Evolutionary conservation across 2,113 vertebrate genomes (phyloP).

Genomic region (Merops nubicus): DNA sequence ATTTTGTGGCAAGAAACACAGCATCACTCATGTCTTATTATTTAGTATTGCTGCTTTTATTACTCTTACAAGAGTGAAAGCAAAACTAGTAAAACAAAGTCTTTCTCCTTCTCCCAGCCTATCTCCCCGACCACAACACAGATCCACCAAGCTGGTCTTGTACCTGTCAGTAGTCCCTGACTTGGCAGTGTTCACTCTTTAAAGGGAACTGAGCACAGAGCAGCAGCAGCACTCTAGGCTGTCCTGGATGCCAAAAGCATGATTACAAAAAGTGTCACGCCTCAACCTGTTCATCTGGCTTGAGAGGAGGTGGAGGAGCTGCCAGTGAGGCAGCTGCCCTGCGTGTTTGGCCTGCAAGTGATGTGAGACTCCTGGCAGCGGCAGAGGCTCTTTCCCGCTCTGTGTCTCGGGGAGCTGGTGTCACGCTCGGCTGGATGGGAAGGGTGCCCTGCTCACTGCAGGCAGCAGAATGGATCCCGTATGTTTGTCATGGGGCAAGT

Average conservation of each 20-base stretch:
- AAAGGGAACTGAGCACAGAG: not conserved
- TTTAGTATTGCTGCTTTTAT: not conserved
- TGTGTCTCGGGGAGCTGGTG: not conserved
- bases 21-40: not conserved
- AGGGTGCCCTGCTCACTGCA: rapidly evolving
- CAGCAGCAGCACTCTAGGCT: not conserved
- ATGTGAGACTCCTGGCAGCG: not conserved
- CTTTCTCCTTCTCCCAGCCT: not conserved
- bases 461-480: not conserved
- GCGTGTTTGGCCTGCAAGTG: not conserved
- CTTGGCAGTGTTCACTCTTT: not conserved
- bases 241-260: not conserved
- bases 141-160: not conserved
- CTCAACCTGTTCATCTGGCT: constrained; percentile 17
- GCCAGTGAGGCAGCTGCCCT: not conserved
- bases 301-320: not conserved
- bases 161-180: not conserved
- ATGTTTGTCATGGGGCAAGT: rapidly evolving
- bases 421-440: not conserved
- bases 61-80: not conserved
- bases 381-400: not conserved
- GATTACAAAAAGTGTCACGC: not conserved
- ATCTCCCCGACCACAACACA: not conserved
- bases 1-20: not conserved
- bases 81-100: not conserved